phyloP scores from a whole-genome alignment of 2,797 vertebrate species.

The Rhodeus uyekii region DNA sequence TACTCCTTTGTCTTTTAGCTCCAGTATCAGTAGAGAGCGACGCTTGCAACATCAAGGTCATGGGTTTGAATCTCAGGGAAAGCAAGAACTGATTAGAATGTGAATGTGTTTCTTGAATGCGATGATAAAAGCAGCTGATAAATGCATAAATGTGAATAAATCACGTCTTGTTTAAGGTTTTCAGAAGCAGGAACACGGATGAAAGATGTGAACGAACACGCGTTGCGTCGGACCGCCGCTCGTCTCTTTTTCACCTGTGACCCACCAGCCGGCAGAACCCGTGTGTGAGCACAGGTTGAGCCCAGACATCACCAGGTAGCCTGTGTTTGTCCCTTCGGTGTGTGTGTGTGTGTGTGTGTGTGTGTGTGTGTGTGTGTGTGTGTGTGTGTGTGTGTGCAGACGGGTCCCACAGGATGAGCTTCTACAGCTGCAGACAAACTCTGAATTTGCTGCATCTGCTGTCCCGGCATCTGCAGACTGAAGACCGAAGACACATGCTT shows the following conservation, averaged over 20 bases:
- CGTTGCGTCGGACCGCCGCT: not conserved
- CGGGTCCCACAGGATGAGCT: conserved; percentile 60
- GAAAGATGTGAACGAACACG: conserved; percentile 26
- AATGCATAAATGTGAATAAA: too few relatives aligned
- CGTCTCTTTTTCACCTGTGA: conserved; percentile 2
- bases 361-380: conserved; percentile 17
- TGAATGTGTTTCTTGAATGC: too few relatives aligned
- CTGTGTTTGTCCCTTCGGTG: conserved; percentile 15
- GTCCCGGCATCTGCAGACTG: conserved; percentile 61
- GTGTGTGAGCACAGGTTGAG: conserved; percentile 49
- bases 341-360: conserved; percentile 27
- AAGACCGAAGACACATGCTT: conserved; percentile 45
- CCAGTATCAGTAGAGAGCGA: too few relatives aligned
- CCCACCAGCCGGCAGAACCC: conserved; percentile 21
- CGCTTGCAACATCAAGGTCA: too few relatives aligned
- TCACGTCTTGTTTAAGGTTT: not conserved
- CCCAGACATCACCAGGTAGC: conserved; percentile 41
- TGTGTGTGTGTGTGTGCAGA: conserved; percentile 18
- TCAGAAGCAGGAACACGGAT: not conserved
- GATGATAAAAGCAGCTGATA: too few relatives aligned
- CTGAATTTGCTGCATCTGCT: conserved; percentile 58
- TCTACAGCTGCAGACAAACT: conserved; percentile 59
- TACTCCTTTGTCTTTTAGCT: conserved; percentile 9
- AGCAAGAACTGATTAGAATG: too few relatives aligned
- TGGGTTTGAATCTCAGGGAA: too few relatives aligned